A percentile compares a stretch with the other conserved stretches of the same genome.
Evolutionary conservation across 2,113 vertebrate species (phyloP).

Genomic region (Neoarius graeffei): DNA sequence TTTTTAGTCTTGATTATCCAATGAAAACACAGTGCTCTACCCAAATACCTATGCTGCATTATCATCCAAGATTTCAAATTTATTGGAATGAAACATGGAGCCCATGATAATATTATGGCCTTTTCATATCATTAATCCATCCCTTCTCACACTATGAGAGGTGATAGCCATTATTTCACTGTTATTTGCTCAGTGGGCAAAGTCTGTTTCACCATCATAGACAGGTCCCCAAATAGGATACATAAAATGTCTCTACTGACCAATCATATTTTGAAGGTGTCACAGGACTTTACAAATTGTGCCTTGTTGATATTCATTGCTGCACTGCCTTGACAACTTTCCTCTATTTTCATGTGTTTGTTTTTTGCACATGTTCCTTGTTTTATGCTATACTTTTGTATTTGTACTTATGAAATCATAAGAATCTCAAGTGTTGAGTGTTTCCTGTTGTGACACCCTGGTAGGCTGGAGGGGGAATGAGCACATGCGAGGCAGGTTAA

Average conservation of each 20-base stretch:
- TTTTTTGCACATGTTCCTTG: too few relatives aligned
- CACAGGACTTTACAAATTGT: background rate
- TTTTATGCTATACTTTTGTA: background rate
- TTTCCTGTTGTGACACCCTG: background rate
- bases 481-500: background rate
- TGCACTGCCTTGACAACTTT: too few relatives aligned
- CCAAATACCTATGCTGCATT: slow-evolving; percentile 19
- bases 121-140: slow-evolving; percentile 26
- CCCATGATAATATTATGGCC: background rate
- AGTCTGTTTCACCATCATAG: background rate
- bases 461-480: background rate
- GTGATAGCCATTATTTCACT: slow-evolving; percentile 12
- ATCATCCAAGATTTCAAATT: slow-evolving; percentile 21
- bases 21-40: slow-evolving; percentile 32
- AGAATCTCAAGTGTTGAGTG: background rate
- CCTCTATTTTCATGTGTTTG: too few relatives aligned
- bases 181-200: background rate
- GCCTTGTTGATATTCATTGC: too few relatives aligned
- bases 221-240: background rate
- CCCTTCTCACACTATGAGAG: background rate
- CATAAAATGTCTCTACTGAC: background rate
- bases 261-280: background rate
- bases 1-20: slow-evolving; percentile 43
- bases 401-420: background rate
- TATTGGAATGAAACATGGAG: background rate